Evolutionary conservation across 2,888 invertebrate genomes (phyloP), one percentile per base, ranked within the genome.

Genomic region (Torymus texanus): DNA sequence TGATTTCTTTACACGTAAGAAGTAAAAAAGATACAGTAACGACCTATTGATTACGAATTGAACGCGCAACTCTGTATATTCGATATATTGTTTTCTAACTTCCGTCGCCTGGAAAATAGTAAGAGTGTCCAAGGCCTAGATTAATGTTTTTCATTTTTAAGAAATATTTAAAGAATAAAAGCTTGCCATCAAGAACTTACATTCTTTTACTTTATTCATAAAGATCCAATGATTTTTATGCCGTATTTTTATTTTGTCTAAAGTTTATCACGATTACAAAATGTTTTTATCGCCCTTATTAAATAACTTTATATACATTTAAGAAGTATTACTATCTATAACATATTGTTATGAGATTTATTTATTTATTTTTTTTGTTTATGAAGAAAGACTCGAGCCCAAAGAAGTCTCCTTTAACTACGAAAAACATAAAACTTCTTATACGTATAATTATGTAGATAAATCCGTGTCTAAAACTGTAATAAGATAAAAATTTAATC

Each of bases 221-320:
- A 65, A 71, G 24, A 65, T 62, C 29, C 68, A 77, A 16, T 62
- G 10, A 66, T 24, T 63, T 72, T 59, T 72, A 72, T 61, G 66
- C 72, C 24, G 50, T 73, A 53, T 55, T 59, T 75, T 59, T 78
- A 66, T 61, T 67, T 16, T 41, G 14, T 79, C 65, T 24, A 66
- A 71, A 70, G 51, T 62, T 66, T 72, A 67, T 71, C n/a, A 73
- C 53, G 53, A 76, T 80, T 77, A 80, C 63, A 80, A 80, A 80
- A 73, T 29, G 55, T 73, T 67, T 71, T 80, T 66, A 80, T 56
- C 67, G 74, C 71, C 55, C 16, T 78, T 75, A 78, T 73, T 63
- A 71, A 78, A 81, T 78, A 78, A 75, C 50, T 75, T 62, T 73
- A 81, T 81, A 75, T 81, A 81, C 78, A 81, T 24, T 80, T 65